Percentiles rank a stretch among this genome's conserved stretches.
Conservation (phyloP, 2,797 vertebrate genomes). For the Astyanax mexicanus region DNA sequence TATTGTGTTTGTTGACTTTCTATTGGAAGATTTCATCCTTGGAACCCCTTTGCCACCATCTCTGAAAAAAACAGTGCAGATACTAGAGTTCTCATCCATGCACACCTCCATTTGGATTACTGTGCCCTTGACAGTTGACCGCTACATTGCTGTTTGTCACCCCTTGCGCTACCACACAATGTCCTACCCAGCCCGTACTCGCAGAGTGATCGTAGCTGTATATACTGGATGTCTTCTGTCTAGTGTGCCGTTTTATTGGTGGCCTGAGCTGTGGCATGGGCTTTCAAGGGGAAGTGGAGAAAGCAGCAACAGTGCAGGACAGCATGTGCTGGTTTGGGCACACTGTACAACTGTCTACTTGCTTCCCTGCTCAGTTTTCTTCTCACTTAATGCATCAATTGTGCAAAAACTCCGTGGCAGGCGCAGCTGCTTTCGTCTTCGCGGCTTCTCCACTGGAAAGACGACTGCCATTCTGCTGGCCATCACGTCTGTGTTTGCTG, state of each 20-base stretch:
- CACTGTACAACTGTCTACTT: slow-evolving; percentile 94
- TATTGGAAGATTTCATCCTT: slow-evolving; percentile 94
- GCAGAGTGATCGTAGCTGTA: slow-evolving; percentile 89
- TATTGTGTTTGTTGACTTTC: slow-evolving; percentile 96
- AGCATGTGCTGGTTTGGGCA: slow-evolving; percentile 92
- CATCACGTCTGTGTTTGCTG: slow-evolving; percentile 94
- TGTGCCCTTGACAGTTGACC: slow-evolving; percentile 91
- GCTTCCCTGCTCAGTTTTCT: slow-evolving; percentile 95
- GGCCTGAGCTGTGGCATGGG: slow-evolving; percentile 95
- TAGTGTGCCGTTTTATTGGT: slow-evolving; percentile 95
- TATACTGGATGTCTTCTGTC: slow-evolving; percentile 91
- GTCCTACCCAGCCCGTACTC: slow-evolving; percentile 93
- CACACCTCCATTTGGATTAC: slow-evolving; percentile 99
- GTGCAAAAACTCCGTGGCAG: slow-evolving; percentile 88
- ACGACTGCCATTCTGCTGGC: slow-evolving; percentile 95
- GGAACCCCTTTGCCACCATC: slow-evolving; percentile 85
- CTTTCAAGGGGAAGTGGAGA: slow-evolving; percentile 62
- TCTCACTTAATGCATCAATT: slow-evolving; percentile 91
- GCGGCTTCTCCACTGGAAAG: slow-evolving; percentile 94
- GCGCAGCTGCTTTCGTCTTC: slow-evolving; percentile 90
- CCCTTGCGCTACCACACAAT: slow-evolving; percentile 93
- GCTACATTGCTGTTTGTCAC: slow-evolving; percentile 96
- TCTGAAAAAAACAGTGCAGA: slow-evolving; percentile 89
- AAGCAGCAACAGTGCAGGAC: slow-evolving; percentile 79
- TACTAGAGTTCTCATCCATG: slow-evolving; percentile 95